Evolutionary conservation across 2,113 vertebrate species (phyloP), one percentile per base, ranked within the genome.

Genomic region (Peromyscus californicus): DNA sequence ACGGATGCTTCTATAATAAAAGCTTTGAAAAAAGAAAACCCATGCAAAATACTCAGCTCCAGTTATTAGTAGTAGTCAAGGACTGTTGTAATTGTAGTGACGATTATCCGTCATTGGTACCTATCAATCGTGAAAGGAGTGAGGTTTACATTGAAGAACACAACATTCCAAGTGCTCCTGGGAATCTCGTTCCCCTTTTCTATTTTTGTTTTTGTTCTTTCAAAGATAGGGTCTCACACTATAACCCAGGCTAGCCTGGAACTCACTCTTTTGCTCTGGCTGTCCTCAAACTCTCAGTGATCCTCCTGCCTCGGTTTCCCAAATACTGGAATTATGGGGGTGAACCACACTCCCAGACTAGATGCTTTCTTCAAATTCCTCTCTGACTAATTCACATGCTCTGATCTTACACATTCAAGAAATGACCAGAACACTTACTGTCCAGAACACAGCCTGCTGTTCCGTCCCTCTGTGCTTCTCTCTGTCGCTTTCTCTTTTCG

Each of bases 321-420:
- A 89, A 57, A 31, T 42, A 29, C 15, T 74, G 36, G 51, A 7
- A 31, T 19, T 74, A 11, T 26, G n/a, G 4, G 36, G 5, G 3
- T 54, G 67, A 74, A 36, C 48, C 36, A 29, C 36, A 54, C 21
- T 22, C 12, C 67, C 24, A 95, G 16, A 63, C 7, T 89, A 39
- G 45, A 26, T 93, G 17, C 22, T 86, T 48, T 7, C 42, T 94
- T 90, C 88, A 96, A 90, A 36, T 10, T 90, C 24, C 36, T 90
- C 59, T 90, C 82, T 93, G 51, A 90, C 76, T n/a, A 85, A 29
- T 69, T 90, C 61, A 93, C 33, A 87, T 7, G 42, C 26, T 97
- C 89, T 75, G 72, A n/a, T 90, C 80, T 78, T 63, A 92, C 6
- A 26, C 51, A 48, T 24, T 90, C 5, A 51, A 95, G 67, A 92